These are phyloP conservation scores for Diadromus collaris DNA, from an alignment of 2,888 invertebrate species.

Conservation along the genomic window DNA sequence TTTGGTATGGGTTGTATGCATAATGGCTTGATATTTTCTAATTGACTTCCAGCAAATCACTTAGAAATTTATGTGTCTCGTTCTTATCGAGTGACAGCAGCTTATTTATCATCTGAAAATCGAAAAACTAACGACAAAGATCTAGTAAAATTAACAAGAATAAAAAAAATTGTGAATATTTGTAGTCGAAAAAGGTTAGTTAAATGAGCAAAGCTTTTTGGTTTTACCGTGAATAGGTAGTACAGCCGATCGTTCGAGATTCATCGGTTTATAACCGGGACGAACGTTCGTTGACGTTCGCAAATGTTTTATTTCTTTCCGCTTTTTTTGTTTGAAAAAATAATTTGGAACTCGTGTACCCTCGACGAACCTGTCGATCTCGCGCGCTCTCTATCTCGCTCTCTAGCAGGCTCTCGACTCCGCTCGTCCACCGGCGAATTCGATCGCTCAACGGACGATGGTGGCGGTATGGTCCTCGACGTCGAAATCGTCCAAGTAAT, in stretches of 20 bases:
- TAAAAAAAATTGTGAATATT: too few relatives aligned
- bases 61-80: too few relatives aligned
- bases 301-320: not conserved
- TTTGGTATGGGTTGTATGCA: too few relatives aligned
- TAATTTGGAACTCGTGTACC: constrained; percentile 15
- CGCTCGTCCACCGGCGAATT: constrained; percentile 48
- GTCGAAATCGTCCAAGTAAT: constrained; percentile 65
- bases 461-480: constrained; percentile 37
- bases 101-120: too few relatives aligned
- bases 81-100: too few relatives aligned
- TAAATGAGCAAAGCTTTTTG: too few relatives aligned
- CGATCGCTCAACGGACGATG: constrained; percentile 39
- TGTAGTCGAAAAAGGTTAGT: too few relatives aligned
- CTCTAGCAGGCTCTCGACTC: constrained; percentile 22
- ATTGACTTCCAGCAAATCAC: too few relatives aligned
- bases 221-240: too few relatives aligned
- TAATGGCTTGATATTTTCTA: too few relatives aligned
- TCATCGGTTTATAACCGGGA: not conserved
- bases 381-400: not conserved
- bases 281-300: constrained; percentile 1
- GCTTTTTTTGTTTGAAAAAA: constrained; percentile 28
- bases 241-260: not conserved
- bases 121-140: too few relatives aligned
- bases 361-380: constrained; percentile 32
- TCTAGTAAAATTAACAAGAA: too few relatives aligned